Base-by-base conservation (phyloP, 1,140 invertebrate species). In the Danaus plexippus region DNA sequence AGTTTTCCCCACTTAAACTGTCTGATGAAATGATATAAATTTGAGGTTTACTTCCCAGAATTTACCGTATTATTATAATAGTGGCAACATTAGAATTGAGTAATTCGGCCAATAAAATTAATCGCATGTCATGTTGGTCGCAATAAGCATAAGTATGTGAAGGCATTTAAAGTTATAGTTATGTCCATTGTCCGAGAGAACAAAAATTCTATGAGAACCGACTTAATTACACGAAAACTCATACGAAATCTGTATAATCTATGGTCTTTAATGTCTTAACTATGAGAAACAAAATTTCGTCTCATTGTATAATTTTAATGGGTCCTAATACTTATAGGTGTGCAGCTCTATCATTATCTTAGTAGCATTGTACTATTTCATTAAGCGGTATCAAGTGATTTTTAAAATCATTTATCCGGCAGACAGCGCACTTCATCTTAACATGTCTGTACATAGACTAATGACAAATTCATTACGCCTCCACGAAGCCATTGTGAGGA, bases 121-220 rank as follows among this genome's bases (percentile, higher is more conserved):
- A 85, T 85, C 73, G 70, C 78, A 87, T 85, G 83, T 77, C 80
- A 82, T 87, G 81, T 73, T 71, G 67, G 69, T 75, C 66, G 72
- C 77, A 81, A 79, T 80, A 79, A 75, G 69, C 71, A 71, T 87
- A 84, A 82, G 71, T 79, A 87, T 87, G 84, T 85, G 84, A 87
- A 87, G 76, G 68, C 69, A 70, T 80, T 73, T 73, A 80, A 79
- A 71, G 72, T 83, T 82, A 83, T 85, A 85, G 79, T 87, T 85
- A 77, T 62, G 75, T 71, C 75, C 69, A 87, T 87, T 87, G 84
- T 87, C 81, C 81, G 70, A 76, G 69, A 64, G 51, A 60, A 32
- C 22, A 32, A 32, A 32, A 78, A 75, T 86, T 85, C 83, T 86
- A 79, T 87, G 84, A 73, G 84, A 87, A 87, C 84, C 73, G 75